Evolutionary conservation across 2,888 invertebrate genomes (phyloP).

Genomic region (Steinernema hermaphroditum): DNA sequence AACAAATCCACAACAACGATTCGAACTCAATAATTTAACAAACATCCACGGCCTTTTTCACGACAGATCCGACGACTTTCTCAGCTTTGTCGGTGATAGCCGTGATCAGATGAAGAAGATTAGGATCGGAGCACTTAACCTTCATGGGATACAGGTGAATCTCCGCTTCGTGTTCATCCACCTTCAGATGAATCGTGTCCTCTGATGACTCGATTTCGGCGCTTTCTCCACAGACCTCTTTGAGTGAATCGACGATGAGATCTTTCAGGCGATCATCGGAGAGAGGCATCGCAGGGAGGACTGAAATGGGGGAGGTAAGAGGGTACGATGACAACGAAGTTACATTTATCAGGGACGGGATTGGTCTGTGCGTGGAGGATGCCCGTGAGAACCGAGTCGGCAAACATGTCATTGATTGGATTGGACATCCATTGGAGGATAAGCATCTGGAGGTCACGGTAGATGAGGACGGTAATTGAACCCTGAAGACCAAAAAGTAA

Average conservation of each 20-base stretch:
- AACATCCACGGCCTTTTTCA: neutral
- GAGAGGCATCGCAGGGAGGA: constrained; percentile 32
- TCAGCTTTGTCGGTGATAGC: neutral
- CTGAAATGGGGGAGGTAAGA: constrained; percentile 34
- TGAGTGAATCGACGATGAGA: constrained; percentile 4
- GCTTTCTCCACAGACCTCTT: constrained; percentile 40
- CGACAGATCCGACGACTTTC: neutral
- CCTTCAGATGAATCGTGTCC: constrained; percentile 71
- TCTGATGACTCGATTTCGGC: constrained; percentile 24
- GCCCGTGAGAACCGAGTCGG: constrained; percentile 88
- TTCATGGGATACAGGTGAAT: constrained; percentile 81
- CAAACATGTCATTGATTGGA: constrained; percentile 95
- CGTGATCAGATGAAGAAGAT: constrained; percentile 40
- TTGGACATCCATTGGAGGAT: constrained; percentile 91
- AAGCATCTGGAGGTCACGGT: constrained; percentile 70
- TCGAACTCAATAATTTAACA: neutral
- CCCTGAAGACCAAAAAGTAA: constrained; percentile 37
- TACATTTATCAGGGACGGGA: constrained; percentile 49
- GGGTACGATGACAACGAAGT: neutral
- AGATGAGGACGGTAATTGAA: constrained; percentile 36
- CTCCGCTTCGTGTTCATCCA: constrained; percentile 82
- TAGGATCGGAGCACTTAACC: constrained; percentile 39
- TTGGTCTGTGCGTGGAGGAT: constrained; percentile 79
- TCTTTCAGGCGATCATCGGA: neutral
- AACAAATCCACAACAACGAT: neutral